Base-by-base conservation (phyloP, 2,113 vertebrate genomes). In the Hippocampus guttulatus region DNA sequence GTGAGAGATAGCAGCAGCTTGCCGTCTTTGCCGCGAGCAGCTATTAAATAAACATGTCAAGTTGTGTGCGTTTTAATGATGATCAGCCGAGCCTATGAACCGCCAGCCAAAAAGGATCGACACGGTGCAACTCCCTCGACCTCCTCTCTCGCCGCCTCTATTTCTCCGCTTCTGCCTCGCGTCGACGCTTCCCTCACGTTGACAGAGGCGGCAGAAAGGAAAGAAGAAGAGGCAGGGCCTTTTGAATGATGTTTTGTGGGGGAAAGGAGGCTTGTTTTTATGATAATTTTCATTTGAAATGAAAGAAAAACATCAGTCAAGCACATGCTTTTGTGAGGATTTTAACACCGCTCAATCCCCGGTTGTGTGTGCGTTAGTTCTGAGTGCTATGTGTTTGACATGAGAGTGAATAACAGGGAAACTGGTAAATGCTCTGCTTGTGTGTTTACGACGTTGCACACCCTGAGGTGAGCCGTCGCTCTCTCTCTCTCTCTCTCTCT, bases 31-130 rank as follows among this genome's bases (percentile, higher is more conserved):
- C 89, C 85, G 83, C 81, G 84, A 92, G 91, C 89, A 88, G 84
- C 86, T 88, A 91, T 92, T 91, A 91, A 91, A 91, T 91, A 92
- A 91, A 91, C 89, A 90, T 88, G 88, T 91, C 89, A 90, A 91
- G 88, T 90, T 88, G 85, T 85, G 87, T 83, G 85, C 84, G 80
- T 90, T 91, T 88, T 88, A 88, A 90, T 89, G 87, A 88, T 86
- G 89, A 89, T 90, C 88, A 91, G 85, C 88, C 87, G 76, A 84
- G 81, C 84, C 80, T 91, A 87, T 91, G 88, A 90, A 90, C 86
- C 81, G 72, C 73, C 84, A 88, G 87, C 84, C 87, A 86, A 87
- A 88, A 85, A 87, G 80, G 85, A 91, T 89, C 85, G 84, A 88
- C 88, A 84, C 82, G 73, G 81, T 82, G 82, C 87, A 84, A 90